These are phyloP conservation scores for Pteropus alecto DNA, from an alignment of 2,113 vertebrate genomes.

Conservation along the genomic window DNA sequence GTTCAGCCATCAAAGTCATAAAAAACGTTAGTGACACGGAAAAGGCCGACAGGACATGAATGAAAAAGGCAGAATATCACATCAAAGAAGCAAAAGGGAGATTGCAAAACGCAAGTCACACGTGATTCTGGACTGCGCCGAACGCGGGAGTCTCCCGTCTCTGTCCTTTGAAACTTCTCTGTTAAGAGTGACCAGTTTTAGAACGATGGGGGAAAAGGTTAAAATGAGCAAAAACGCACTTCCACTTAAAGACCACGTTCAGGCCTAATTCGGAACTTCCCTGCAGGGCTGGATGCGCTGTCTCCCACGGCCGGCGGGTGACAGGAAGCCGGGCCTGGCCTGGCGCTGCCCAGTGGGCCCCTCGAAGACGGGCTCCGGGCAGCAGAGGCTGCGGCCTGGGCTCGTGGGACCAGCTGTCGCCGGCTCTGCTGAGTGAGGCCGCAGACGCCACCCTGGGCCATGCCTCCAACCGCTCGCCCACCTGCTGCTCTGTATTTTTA, in stretches of 20 bases:
- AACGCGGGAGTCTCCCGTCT: background rate
- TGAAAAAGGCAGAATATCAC: background rate
- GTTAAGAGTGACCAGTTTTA: background rate
- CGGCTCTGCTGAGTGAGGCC: too few species aligned
- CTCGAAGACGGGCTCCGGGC: too few species aligned
- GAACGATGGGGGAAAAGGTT: background rate
- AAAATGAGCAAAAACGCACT: background rate
- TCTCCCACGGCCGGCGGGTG: too few species aligned
- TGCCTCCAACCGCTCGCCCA: too few species aligned
- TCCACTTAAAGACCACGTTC: background rate
- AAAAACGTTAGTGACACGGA: background rate
- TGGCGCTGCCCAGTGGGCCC: too few species aligned
- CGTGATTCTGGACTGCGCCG: background rate
- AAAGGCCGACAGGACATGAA: background rate
- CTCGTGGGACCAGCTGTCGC: too few species aligned
- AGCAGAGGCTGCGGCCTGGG: too few species aligned
- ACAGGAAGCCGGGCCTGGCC: too few species aligned
- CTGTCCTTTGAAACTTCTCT: background rate
- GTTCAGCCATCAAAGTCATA: background rate
- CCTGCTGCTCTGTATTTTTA: too few species aligned
- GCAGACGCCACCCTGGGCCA: too few species aligned
- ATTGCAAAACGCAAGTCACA: background rate
- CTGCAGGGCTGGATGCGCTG: background rate
- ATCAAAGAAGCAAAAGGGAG: background rate
- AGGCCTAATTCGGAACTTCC: background rate